Base-by-base conservation (phyloP, 2,888 invertebrate species). In the Plebejus argus region DNA sequence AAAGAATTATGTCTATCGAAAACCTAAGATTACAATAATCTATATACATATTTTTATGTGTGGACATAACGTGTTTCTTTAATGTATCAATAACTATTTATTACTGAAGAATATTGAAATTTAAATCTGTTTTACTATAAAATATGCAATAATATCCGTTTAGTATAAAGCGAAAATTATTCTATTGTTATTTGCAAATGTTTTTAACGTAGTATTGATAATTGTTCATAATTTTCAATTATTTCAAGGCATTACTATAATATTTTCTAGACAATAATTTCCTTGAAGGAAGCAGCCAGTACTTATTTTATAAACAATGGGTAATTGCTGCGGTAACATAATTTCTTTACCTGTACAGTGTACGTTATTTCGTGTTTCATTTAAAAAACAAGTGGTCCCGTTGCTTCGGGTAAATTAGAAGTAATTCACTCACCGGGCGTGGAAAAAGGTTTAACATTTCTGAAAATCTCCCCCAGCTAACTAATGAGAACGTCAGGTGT, bases 401-500 rank as follows among this genome's bases (percentile, higher is more conserved):
- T 77, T 76, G 53, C 20, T 20, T 28, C 56, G 20, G 35, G 28
- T 61, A 45, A 66, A 76, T 39, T 33, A 66, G 18, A 66, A 15
- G 20, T 53, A 49, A 33, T 28, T 76, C 15, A n/a, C 12, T n/a
- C 76, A 12, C 49, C n/a, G 33, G 49, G 75, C 56, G 23, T 28
- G 45, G 23, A 28, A 84, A 85, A 86, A 84, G 84, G 56, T 20
- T 82, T 39, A 28, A 23, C 56, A 71, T 35, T 77, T 72, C 58
- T 72, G 58, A 58, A 77, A 77, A 72, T 72, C 72, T 58, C 70
- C 84, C 83, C 81, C 85, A 83, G 83, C 82, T 79, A 81, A 84
- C 86, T 83, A 85, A 88, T 88, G 84, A 90, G 89, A 86, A 86
- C 82, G 85, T 86, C 84, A 83, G 82, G 84, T 81, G 83, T 79